Conservation (phyloP, 2,113 vertebrate genomes). For the Hydropotes inermis region DNA sequence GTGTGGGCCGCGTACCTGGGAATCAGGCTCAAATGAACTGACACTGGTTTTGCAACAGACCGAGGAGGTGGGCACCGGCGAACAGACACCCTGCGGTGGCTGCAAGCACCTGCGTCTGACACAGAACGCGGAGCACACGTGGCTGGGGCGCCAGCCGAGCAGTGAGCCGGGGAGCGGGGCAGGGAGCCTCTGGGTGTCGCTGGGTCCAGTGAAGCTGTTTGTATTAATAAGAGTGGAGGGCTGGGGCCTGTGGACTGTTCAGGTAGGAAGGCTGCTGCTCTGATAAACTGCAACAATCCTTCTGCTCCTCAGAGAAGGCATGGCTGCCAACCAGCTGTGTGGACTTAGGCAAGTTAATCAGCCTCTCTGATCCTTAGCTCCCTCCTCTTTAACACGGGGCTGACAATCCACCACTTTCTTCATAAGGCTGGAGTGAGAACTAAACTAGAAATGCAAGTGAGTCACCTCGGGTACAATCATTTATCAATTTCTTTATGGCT, state of each 20-base stretch:
- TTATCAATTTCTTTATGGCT: background rate
- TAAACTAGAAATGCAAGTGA: background rate
- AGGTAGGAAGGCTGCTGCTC: background rate
- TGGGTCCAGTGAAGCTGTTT: background rate
- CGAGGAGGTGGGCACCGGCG: background rate
- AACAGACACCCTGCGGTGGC: background rate
- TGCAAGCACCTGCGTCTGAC: background rate
- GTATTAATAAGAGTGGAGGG: background rate
- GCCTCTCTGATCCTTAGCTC: background rate
- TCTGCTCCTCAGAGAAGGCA: background rate
- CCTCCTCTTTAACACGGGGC: background rate
- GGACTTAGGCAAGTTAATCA: background rate
- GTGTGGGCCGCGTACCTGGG: background rate
- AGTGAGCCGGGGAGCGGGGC: background rate
- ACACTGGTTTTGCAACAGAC: background rate
- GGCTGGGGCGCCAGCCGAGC: fast-evolving
- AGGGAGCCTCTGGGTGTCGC: background rate
- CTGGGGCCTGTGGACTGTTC: background rate
- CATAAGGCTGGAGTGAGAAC: background rate
- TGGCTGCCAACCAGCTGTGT: background rate
- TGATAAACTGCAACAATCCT: background rate
- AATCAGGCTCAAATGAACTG: background rate
- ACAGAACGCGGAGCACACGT: fast-evolving
- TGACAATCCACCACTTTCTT: background rate
- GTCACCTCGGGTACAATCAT: background rate